phyloP scores from a whole-genome alignment of 2,888 invertebrate genomes.

The Lithophane ornitopus region DNA sequence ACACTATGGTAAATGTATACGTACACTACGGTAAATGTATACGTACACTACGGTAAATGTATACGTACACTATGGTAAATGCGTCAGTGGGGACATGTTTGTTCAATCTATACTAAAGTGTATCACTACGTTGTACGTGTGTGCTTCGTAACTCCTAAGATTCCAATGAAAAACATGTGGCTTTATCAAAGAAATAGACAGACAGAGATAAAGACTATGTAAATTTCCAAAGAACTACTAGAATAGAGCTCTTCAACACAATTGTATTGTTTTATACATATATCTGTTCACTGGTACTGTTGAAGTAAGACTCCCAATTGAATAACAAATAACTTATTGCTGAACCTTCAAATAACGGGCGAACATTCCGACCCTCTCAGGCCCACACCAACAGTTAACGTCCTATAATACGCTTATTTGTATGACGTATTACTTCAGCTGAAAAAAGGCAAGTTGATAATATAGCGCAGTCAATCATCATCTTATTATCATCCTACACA shows the following conservation, averaged over 20 bases:
- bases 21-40: too few relatives aligned
- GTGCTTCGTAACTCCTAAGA: neutral
- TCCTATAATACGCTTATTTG: conserved; percentile 34
- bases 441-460: neutral
- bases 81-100: too few relatives aligned
- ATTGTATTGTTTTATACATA: neutral
- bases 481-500: neutral
- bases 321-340: neutral
- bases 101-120: neutral
- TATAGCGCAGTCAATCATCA: neutral
- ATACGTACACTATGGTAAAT: too few relatives aligned
- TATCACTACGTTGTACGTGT: neutral
- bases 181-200: neutral
- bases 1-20: too few relatives aligned
- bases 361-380: neutral
- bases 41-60: too few relatives aligned
- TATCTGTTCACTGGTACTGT: neutral
- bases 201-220: neutral
- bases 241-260: neutral
- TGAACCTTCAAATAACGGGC: neutral
- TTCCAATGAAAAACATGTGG: neutral
- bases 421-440: neutral
- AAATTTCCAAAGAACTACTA: neutral
- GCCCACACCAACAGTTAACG: conserved; percentile 5
- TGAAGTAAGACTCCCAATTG: neutral